These are phyloP conservation scores for Amblyraja radiata DNA, from an alignment of 2,797 vertebrate genomes.

Conservation along the genomic window DNA sequence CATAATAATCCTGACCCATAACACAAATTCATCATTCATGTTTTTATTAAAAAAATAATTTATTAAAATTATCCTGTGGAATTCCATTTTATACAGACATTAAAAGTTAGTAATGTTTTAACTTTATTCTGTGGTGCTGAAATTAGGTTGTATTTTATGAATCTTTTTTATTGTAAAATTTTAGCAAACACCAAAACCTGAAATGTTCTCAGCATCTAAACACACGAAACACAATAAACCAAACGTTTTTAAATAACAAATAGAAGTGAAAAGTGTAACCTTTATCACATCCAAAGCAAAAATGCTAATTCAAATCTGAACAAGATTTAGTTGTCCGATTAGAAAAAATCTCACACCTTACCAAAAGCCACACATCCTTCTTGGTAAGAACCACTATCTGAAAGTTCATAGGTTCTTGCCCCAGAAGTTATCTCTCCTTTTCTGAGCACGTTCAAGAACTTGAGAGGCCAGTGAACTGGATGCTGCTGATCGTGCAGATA, in stretches of 20 bases:
- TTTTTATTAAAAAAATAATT: not conserved
- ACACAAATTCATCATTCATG: not conserved
- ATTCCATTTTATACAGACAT: not conserved
- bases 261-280: not conserved
- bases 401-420: constrained; percentile 54
- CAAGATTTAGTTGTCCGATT: not conserved
- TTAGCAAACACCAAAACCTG: not conserved
- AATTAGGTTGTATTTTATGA: not conserved
- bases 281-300: not conserved
- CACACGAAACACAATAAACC: not conserved
- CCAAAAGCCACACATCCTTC: not conserved
- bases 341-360: not conserved
- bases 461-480: constrained; percentile 69
- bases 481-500: constrained; percentile 69
- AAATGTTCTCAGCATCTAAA: not conserved
- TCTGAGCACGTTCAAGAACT: constrained; percentile 69
- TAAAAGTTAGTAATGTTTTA: not conserved
- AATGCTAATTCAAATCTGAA: not conserved
- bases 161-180: constrained; percentile 1
- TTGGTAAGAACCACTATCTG: not conserved
- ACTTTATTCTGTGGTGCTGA: not conserved
- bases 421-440: constrained; percentile 73
- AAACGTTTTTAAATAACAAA: constrained; percentile 17
- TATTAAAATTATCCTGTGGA: constrained; percentile 3
- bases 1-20: not conserved